phyloP scores from a whole-genome alignment of 2,113 vertebrate genomes.

The Corydoras sp. region DNA sequence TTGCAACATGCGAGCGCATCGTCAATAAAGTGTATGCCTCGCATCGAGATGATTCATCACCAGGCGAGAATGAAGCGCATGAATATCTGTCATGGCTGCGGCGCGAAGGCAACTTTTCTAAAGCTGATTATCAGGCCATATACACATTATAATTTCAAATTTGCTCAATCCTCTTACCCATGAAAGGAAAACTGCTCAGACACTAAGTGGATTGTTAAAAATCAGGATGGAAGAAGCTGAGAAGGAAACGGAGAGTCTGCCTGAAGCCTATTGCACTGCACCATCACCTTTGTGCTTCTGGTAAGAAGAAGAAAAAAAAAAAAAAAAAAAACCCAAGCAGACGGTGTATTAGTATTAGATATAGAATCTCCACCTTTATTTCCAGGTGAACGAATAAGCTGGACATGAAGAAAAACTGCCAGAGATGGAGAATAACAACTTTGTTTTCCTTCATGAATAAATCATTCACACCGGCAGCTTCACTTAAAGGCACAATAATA shows the following conservation, averaged over 20 bases:
- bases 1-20: slow-evolving; percentile 19
- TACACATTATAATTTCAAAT: slow-evolving; percentile 27
- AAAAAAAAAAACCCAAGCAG: too few relatives aligned
- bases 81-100: slow-evolving; percentile 13
- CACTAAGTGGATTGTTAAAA: not conserved
- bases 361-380: too few relatives aligned
- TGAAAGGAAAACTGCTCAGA: slow-evolving; percentile 10
- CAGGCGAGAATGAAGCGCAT: slow-evolving; percentile 30
- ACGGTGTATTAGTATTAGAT: too few relatives aligned
- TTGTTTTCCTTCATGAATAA: too few relatives aligned
- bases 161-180: slow-evolving; percentile 7
- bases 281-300: too few relatives aligned
- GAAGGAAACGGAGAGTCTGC: not conserved
- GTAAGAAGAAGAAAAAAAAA: too few relatives aligned
- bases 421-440: too few relatives aligned
- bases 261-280: too few relatives aligned
- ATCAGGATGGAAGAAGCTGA: not conserved
- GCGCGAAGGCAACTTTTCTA: slow-evolving; percentile 18
- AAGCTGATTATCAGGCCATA: slow-evolving; percentile 30
- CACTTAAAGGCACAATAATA: too few relatives aligned
- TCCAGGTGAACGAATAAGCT: too few relatives aligned
- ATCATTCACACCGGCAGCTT: too few relatives aligned
- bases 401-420: too few relatives aligned
- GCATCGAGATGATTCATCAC: slow-evolving; percentile 19
- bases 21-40: slow-evolving; percentile 1